Percentiles rank a stretch among this genome's conserved stretches.
Conservation (phyloP, 2,113 vertebrate genomes). For the Eublepharis macularius region DNA sequence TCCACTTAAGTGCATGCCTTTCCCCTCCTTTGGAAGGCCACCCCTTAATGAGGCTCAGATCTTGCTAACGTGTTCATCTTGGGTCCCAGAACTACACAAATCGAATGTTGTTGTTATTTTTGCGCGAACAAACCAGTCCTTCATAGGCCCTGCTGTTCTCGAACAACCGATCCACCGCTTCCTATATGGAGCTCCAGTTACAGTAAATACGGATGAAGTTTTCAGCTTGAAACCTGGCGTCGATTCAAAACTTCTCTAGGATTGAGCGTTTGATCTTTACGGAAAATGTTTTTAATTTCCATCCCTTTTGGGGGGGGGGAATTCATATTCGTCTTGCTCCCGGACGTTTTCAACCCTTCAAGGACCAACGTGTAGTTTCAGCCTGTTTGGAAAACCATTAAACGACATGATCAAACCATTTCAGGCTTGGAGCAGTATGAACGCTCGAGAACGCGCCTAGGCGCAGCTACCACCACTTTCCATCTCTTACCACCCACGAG, state of each 20-base stretch:
- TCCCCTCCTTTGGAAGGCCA: background rate
- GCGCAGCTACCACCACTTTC: background rate
- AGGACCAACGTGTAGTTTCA: background rate
- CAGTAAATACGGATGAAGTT: background rate
- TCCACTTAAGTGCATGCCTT: background rate
- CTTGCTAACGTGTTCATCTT: background rate
- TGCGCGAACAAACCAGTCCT: too few relatives aligned
- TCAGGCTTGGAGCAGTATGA: background rate
- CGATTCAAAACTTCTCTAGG: background rate
- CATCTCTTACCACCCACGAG: background rate
- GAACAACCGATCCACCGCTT: background rate
- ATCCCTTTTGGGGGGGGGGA: background rate
- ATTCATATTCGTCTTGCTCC: background rate
- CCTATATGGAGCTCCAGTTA: background rate
- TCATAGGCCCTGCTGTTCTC: background rate
- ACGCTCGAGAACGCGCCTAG: background rate
- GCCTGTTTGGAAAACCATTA: too few relatives aligned
- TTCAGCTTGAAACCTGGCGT: constrained; percentile 1
- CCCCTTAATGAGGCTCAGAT: background rate
- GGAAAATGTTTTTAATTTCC: background rate
- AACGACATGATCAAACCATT: background rate
- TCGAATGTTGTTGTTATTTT: too few relatives aligned
- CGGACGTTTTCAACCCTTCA: background rate
- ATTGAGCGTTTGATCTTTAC: background rate
- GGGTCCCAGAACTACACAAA: too few relatives aligned